Evolutionary conservation across 2,113 vertebrate species (phyloP), one percentile per base, ranked within the genome.

Genomic region (Eira barbara): DNA sequence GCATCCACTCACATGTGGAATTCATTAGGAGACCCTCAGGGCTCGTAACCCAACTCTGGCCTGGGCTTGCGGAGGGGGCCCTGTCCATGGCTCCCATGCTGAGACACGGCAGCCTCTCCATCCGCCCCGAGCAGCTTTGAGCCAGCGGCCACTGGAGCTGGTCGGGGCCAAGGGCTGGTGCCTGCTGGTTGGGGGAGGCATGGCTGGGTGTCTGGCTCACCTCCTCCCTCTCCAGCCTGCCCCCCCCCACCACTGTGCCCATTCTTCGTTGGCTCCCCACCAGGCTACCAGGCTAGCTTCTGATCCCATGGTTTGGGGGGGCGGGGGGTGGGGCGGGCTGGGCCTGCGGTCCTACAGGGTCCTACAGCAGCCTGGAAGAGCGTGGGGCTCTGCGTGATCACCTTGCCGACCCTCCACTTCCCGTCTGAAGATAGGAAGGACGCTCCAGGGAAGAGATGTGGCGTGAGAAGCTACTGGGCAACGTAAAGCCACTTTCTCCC

Each of bases 1-100:
- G 86, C 97, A 85, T 69, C 83, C 52, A 39, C 55, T 21, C 42
- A 7, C 97, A 97, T 97, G 97, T 97, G 98, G 97, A 97, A 97
- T 88, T 97, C 88, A 89, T 98, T 98, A 98, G 96, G 86, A 89
- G 96, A 94, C 96, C 97, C 94, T 95, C 71, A 17, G 96, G 96
- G 97, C 97, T 94, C 27, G 21, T 85, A 97, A 97, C 97, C 92
- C 86, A 96, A 52, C 92, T 93, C 97, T 89, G 52, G 94, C 94
- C 92, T 11, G 4, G 88, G 91, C 65, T 57, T 57, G 71, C 36
- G 86, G 90, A 94, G 63, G 79, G 61, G 93, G 52, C 83, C 89
- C 89, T 36, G 14, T 83, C 91, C 69, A 0, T 36, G 47, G 93
- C 67, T 82, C 67, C 31, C n/a, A 29, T 25, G 39, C 81, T 5